Evolutionary conservation across 2,113 vertebrate genomes (phyloP), one percentile per base, ranked within the genome.

Genomic region (Mionectes macconnelli): DNA sequence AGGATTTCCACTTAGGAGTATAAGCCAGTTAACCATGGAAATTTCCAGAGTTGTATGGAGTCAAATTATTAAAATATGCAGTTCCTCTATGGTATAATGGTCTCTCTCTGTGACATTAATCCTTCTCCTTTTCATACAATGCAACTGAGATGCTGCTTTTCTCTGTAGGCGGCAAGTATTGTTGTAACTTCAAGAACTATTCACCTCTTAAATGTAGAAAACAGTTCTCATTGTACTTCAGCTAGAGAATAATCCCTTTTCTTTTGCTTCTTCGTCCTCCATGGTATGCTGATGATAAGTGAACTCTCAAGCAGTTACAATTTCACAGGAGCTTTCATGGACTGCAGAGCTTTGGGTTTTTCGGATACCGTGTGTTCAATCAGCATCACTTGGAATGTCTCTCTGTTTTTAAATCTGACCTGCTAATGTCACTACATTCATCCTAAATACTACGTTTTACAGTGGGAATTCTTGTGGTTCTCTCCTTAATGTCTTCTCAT

Each of bases 101-200:
- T 86, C 31, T 94, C 81, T 84, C 76, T 90, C 90, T 75, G 55
- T 96, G 91, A 84, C 93, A 94, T 96, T 96, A 96, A 96, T 96
- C 94, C 96, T 97, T 93, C 92, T 96, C 68, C 64, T 97, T 95
- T 93, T 96, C 92, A 91, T 87, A 95, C 82, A 93, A 86, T 84
- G 82, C 75, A 70, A 81, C 90, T 93, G 96, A 97, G 95, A 89
- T 3, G 81, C 94, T 92, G 74, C 86, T 94, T 97, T 97, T 95
- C 96, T 94, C 78, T 81, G 81, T 77, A 96, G 90, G 95, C 40
- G 55, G 95, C 91, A 96, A 88, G 90, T 96, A 94, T 97, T 97
- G 94, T 97, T 95, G 95, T 93, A 97, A 95, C 94, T 97, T 95
- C 67, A 93, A 95, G 81, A 97, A 95, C 94, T 93, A 67, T 96